These are phyloP conservation scores for Dicentrarchus labrax DNA, from an alignment of 2,113 vertebrate species.

Conservation along the genomic window DNA sequence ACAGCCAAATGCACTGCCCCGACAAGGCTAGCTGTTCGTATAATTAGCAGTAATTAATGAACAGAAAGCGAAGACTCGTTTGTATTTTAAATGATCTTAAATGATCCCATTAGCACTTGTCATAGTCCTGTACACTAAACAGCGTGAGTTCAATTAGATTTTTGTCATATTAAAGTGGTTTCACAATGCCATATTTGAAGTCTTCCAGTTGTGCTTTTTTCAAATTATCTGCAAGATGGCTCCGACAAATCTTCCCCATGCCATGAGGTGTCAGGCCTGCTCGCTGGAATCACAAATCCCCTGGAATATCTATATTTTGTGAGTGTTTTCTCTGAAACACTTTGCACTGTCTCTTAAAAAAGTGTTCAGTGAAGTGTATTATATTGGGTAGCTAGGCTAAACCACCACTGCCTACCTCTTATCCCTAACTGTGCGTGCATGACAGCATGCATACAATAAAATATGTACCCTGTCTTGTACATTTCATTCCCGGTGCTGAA, in stretches of 20 bases:
- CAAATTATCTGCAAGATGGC: conserved; percentile 33
- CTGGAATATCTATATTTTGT: not conserved
- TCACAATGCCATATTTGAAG: conserved; percentile 72
- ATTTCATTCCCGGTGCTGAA: conserved; percentile 77
- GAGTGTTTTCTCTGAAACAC: not conserved
- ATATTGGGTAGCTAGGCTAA: conserved; percentile 41
- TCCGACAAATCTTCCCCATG: conserved; percentile 15
- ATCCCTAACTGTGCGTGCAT: conserved; percentile 70
- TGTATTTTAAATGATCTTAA: conserved; percentile 99
- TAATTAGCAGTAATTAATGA: conserved; percentile 99
- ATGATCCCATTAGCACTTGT: conserved; percentile 99
- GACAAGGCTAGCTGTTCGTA: conserved; percentile 94
- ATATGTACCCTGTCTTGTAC: conserved; percentile 84
- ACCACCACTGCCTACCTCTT: conserved; percentile 59
- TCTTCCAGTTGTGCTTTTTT: conserved; percentile 43
- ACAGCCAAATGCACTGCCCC: conserved; percentile 90
- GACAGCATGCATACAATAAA: conserved; percentile 82
- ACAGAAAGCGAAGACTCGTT: conserved; percentile 99
- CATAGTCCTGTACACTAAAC: conserved; percentile 98
- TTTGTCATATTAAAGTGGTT: conserved; percentile 93
- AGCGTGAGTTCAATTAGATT: conserved; percentile 98
- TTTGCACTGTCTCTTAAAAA: conserved; percentile 7
- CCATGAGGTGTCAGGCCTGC: not conserved
- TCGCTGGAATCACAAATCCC: not conserved
- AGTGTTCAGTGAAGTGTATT: conserved; percentile 29